Evolutionary conservation across 1,140 invertebrate species (phyloP).

Genomic region (Solenopsis invicta): DNA sequence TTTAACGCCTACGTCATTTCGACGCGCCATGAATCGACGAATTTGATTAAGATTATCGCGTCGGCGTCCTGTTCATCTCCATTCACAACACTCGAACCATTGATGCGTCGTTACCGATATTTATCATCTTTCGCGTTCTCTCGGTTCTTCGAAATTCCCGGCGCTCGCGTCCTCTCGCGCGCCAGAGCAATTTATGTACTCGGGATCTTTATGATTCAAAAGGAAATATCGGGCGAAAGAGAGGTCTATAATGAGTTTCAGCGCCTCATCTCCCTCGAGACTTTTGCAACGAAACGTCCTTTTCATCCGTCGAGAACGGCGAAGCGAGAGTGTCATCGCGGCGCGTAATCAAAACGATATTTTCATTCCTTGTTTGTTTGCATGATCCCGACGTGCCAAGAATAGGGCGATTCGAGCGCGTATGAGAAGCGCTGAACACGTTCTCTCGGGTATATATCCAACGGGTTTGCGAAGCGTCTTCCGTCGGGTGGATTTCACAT

Average conservation of each 20-base stretch:
- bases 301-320: neutral
- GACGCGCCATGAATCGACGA: conserved; percentile 64
- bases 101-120: conserved; percentile 61
- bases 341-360: neutral
- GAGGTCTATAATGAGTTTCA: neutral
- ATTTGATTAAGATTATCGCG: conserved; percentile 33
- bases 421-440: neutral
- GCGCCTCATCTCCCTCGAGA: neutral
- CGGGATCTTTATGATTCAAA: neutral
- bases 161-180: neutral
- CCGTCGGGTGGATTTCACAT: neutral
- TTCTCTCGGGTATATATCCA: neutral
- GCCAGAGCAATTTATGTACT: neutral
- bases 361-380: neutral
- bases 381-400: neutral
- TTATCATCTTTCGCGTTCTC: conserved; percentile 23
- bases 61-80: conserved; percentile 43
- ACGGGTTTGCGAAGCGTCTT: neutral
- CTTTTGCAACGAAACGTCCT: neutral
- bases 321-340: neutral
- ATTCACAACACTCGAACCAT: conserved; percentile 64
- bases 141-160: conserved; percentile 38
- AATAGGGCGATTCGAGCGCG: neutral
- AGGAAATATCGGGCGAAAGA: neutral
- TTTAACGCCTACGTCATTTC: conserved; percentile 68